These are phyloP conservation scores for Poliocrania exsul DNA, from an alignment of 2,797 vertebrate genomes.

Conservation along the genomic window DNA sequence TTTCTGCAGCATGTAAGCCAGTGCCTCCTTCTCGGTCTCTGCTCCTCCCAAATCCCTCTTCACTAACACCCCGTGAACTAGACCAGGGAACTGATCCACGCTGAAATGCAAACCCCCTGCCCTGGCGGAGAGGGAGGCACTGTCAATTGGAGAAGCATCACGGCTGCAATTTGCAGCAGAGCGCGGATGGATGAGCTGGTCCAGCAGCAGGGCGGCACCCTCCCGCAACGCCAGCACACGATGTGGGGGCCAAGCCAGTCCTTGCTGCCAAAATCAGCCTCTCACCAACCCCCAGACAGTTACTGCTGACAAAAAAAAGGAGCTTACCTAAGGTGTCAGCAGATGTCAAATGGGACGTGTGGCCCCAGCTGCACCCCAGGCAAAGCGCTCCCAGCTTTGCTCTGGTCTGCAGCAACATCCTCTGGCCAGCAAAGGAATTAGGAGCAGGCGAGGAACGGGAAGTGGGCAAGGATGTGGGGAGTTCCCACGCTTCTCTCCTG, in stretches of 20 bases:
- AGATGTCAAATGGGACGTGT: accelerated
- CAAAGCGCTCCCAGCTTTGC: background rate
- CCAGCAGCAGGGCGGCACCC: background rate
- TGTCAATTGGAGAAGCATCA: background rate
- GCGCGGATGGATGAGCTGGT: background rate
- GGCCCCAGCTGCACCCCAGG: background rate
- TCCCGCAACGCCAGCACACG: background rate
- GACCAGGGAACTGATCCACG: background rate
- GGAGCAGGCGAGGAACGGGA: background rate
- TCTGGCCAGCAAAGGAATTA: background rate
- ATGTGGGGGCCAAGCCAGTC: background rate
- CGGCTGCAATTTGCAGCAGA: background rate
- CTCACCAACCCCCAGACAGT: background rate
- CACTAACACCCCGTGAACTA: accelerated
- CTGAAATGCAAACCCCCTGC: background rate
- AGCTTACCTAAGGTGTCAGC: background rate
- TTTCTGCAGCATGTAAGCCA: background rate
- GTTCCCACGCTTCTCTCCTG: background rate
- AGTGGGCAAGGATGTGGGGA: background rate
- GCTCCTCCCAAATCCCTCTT: background rate
- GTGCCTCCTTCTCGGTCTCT: background rate
- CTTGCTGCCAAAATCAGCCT: accelerated
- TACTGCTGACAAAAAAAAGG: background rate
- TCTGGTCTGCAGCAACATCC: constrained; percentile 39
- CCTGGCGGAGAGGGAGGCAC: background rate